Evolutionary conservation across 2,888 invertebrate species (phyloP).

Genomic region (Pedicia rivosa): DNA sequence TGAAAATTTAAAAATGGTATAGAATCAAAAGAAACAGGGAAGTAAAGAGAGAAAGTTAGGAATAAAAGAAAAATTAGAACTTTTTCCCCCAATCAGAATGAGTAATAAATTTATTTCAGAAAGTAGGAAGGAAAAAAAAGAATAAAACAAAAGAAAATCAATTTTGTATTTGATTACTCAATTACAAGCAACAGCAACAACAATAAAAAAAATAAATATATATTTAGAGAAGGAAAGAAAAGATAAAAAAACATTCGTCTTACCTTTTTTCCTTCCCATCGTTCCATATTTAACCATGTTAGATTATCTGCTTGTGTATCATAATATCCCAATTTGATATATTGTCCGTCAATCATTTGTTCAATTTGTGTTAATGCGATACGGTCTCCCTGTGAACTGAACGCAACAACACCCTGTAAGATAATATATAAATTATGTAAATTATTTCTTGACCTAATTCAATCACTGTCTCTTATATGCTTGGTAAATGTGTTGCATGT

Average conservation of each 20-base stretch:
- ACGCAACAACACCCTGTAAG: conserved; percentile 93
- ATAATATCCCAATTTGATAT: conserved; percentile 87
- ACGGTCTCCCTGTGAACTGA: conserved; percentile 95
- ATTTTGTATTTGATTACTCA: background rate
- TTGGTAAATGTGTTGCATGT: too few relatives aligned
- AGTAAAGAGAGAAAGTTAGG: too few relatives aligned
- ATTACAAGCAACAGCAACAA: too few relatives aligned
- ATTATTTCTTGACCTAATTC: background rate
- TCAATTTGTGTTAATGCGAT: conserved; percentile 98
- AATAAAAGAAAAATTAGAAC: background rate
- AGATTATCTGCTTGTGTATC: conserved; percentile 92
- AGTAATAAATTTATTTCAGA: background rate
- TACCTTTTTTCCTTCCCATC: conserved; percentile 65
- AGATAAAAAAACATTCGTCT: conserved; percentile 10
- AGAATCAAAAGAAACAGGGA: too few relatives aligned
- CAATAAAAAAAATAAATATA: background rate
- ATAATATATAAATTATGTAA: too few relatives aligned
- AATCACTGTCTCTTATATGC: too few relatives aligned
- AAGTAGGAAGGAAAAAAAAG: background rate
- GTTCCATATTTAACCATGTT: conserved; percentile 81
- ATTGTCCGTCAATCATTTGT: conserved; percentile 88
- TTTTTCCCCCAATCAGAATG: background rate
- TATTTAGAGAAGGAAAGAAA: conserved; percentile 1
- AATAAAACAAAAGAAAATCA: background rate
- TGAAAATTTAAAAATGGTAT: too few relatives aligned